Evolutionary conservation across 2,113 vertebrate species (phyloP).

Genomic region (Eurypyga helias): DNA sequence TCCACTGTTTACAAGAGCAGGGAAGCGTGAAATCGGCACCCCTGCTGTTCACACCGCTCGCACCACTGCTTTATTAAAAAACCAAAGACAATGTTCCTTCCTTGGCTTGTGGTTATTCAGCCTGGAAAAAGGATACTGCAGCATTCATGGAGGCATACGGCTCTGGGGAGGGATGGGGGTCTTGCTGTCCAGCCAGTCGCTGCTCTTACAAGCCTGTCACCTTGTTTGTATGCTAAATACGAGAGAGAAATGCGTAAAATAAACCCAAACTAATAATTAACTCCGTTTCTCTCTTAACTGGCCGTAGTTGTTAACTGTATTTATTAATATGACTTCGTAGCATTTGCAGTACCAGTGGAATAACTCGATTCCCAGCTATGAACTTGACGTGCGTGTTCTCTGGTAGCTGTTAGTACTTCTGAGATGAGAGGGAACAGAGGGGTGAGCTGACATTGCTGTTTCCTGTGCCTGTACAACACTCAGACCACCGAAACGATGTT

Average conservation of each 20-base stretch:
- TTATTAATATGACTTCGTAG: slow-evolving; percentile 60
- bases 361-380: background rate
- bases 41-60: slow-evolving; percentile 44
- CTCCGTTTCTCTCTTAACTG: slow-evolving; percentile 29
- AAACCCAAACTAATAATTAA: slow-evolving; percentile 75
- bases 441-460: background rate
- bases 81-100: slow-evolving; percentile 29
- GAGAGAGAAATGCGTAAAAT: slow-evolving; percentile 30
- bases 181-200: slow-evolving; percentile 14
- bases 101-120: slow-evolving; percentile 69
- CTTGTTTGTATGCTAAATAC: slow-evolving; percentile 45
- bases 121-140: slow-evolving; percentile 79
- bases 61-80: slow-evolving; percentile 42
- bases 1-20: slow-evolving; percentile 58
- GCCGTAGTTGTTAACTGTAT: slow-evolving; percentile 59
- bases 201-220: slow-evolving; percentile 11
- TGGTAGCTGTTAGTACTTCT: slow-evolving; percentile 49
- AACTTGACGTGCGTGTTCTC: slow-evolving; percentile 3
- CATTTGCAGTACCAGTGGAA: slow-evolving; percentile 18
- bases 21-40: slow-evolving; percentile 43
- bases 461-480: background rate
- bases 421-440: background rate
- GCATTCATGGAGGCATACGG: background rate
- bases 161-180: slow-evolving; percentile 29
- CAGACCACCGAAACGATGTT: background rate